Evolutionary conservation across 2,113 vertebrate species (phyloP).

Genomic region (Leucosticte australis): DNA sequence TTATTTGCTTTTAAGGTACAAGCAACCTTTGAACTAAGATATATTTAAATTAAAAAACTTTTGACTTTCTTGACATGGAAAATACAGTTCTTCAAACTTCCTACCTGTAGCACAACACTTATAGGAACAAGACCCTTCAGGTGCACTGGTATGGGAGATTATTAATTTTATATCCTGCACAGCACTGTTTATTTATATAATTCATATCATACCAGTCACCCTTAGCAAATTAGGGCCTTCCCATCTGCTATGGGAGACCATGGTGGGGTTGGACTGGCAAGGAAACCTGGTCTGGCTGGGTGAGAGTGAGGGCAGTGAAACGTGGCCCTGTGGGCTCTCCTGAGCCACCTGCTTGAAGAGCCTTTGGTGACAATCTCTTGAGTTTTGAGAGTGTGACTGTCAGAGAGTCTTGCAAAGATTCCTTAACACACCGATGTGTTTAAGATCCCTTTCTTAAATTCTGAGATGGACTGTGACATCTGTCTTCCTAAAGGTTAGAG

Average conservation of each 20-base stretch:
- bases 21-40: background rate
- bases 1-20: background rate
- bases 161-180: background rate
- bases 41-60: background rate
- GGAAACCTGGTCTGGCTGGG: background rate
- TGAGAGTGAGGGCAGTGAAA: no score
- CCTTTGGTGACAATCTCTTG: background rate
- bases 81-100: background rate
- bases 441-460: background rate
- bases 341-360: background rate
- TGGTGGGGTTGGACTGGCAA: fast-evolving
- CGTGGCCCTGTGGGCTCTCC: fast-evolving
- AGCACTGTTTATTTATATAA: background rate
- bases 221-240: background rate
- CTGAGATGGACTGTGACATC: background rate
- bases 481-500: background rate
- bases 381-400: no score
- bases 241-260: background rate
- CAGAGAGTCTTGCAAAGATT: background rate
- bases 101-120: background rate
- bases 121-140: background rate
- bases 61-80: background rate
- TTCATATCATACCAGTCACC: background rate
- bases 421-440: fast-evolving
- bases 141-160: no score